phyloP scores from a whole-genome alignment of 2,888 invertebrate species.

The Nesidiocoris tenuis region DNA sequence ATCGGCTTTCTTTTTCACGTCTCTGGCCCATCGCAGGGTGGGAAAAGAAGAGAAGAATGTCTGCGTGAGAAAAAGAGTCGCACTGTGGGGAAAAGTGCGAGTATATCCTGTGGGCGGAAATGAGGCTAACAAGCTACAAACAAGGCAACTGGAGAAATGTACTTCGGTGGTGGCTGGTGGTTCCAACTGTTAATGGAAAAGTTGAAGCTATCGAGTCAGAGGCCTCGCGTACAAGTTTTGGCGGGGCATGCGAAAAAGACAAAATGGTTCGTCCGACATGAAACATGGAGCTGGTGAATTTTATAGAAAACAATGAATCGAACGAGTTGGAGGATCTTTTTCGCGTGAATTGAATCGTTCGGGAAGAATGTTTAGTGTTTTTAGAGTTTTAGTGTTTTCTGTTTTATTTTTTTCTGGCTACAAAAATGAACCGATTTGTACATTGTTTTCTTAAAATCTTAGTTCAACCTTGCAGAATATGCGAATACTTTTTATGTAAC shows the following conservation, averaged over 20 bases:
- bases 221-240: conserved; percentile 11
- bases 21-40: neutral
- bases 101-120: conserved; percentile 28
- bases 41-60: neutral
- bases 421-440: too few relatives aligned
- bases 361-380: too few relatives aligned
- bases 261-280: neutral
- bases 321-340: too few relatives aligned
- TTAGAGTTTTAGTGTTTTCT: too few relatives aligned
- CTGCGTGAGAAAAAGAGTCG: neutral
- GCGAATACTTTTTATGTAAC: too few relatives aligned
- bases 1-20: neutral
- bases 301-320: conserved; percentile 13
- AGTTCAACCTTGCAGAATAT: too few relatives aligned
- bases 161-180: conserved; percentile 11
- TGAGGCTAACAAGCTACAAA: conserved; percentile 36
- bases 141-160: conserved; percentile 23
- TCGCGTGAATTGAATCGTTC: too few relatives aligned
- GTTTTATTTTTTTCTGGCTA: too few relatives aligned
- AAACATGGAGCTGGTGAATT: too few relatives aligned
- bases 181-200: conserved; percentile 39
- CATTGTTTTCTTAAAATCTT: too few relatives aligned
- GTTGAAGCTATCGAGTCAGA: conserved; percentile 23
- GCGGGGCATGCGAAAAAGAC: neutral
- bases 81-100: neutral